Percentiles rank a stretch among this genome's conserved stretches.
These are phyloP conservation scores for Ctenicera cuprea DNA, from an alignment of 2,888 invertebrate species.

Conservation along the genomic window DNA sequence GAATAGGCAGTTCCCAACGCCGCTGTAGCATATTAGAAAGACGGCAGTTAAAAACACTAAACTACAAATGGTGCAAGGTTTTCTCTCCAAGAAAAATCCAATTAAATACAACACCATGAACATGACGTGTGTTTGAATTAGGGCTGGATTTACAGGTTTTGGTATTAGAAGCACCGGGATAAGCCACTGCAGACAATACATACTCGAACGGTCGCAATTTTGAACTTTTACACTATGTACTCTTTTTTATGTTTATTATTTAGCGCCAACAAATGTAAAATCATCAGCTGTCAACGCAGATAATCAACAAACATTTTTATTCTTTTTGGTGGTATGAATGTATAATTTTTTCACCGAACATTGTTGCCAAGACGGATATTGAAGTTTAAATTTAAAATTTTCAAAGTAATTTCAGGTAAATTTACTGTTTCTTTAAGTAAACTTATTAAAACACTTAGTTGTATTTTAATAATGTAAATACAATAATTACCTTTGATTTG, in stretches of 20 bases:
- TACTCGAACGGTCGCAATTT: slow-evolving; percentile 66
- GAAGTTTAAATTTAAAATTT: too few relatives aligned
- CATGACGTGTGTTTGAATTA: slow-evolving; percentile 97
- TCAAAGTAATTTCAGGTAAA: too few relatives aligned
- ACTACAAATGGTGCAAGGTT: slow-evolving; percentile 98
- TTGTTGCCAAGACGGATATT: neutral
- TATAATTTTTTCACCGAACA: neutral
- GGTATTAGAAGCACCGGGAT: slow-evolving; percentile 97
- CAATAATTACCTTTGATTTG: too few relatives aligned
- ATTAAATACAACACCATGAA: slow-evolving; percentile 97
- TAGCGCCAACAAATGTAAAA: slow-evolving; percentile 8
- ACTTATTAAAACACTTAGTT: too few relatives aligned
- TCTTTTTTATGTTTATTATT: slow-evolving; percentile 1
- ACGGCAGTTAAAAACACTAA: slow-evolving; percentile 95
- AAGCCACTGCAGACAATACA: slow-evolving; percentile 99
- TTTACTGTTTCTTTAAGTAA: too few relatives aligned
- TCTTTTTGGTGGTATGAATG: neutral
- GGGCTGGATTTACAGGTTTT: slow-evolving; percentile 96
- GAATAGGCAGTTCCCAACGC: slow-evolving; percentile 95
- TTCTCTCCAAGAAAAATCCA: slow-evolving; percentile 97
- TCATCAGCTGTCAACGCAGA: slow-evolving; percentile 1
- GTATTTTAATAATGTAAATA: too few relatives aligned
- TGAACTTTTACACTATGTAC: neutral
- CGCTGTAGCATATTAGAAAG: slow-evolving; percentile 96
- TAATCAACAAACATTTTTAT: slow-evolving; percentile 3